Evolutionary conservation across 2,888 invertebrate genomes (phyloP).

Genomic region (Drosophila meridiana): DNA sequence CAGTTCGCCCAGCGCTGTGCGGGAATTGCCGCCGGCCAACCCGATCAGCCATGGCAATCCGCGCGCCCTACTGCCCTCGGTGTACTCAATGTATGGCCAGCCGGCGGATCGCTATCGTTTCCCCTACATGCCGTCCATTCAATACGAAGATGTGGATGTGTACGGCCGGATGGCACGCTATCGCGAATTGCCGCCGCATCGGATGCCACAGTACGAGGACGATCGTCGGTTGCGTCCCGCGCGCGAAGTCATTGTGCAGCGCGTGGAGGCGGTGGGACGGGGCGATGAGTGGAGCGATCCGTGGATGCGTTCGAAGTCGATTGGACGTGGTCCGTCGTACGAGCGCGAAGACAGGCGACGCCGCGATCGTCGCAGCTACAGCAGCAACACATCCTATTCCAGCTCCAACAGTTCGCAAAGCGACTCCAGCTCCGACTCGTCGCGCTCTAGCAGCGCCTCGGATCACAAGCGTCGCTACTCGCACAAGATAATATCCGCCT

Average conservation of each 20-base stretch:
- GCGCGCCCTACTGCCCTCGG: conserved; percentile 50
- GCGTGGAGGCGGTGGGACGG: conserved; percentile 86
- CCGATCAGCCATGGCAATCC: conserved; percentile 56
- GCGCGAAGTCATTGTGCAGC: conserved; percentile 91
- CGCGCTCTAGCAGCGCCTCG: conserved; percentile 82
- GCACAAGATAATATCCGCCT: conserved; percentile 73
- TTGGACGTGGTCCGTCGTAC: conserved; percentile 84
- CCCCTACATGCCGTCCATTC: conserved; percentile 71
- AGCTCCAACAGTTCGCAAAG: conserved; percentile 91
- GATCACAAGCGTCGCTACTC: conserved; percentile 82
- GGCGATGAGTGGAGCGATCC: conserved; percentile 98
- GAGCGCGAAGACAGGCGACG: conserved; percentile 82
- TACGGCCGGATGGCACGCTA: conserved; percentile 85
- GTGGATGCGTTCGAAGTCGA: conserved; percentile 93
- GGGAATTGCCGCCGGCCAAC: conserved; percentile 75
- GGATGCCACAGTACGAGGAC: conserved; percentile 87
- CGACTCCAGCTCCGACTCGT: conserved; percentile 86
- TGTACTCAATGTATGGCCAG: conserved; percentile 81
- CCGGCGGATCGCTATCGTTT: conserved; percentile 82
- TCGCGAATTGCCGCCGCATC: conserved; percentile 86
- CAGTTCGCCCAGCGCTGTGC: conserved; percentile 45
- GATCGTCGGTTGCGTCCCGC: conserved; percentile 88
- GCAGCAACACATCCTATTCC: conserved; percentile 84
- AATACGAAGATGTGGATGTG: conserved; percentile 84
- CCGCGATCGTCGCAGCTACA: conserved; percentile 84